Conservation (phyloP, 2,888 invertebrate species). For the Tromatobia lineatoria region DNA sequence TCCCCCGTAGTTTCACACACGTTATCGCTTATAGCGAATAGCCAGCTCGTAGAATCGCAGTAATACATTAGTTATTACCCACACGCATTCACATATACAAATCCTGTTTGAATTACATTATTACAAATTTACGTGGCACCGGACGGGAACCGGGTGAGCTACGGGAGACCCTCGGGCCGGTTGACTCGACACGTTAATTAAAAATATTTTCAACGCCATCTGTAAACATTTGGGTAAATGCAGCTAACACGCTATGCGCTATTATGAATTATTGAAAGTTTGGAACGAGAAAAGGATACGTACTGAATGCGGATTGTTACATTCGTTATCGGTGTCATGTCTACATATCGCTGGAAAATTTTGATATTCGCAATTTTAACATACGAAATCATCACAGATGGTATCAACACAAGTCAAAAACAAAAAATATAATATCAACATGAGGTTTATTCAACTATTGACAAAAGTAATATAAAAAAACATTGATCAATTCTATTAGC, state of each 20-base stretch:
- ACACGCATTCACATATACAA: slow-evolving; percentile 18
- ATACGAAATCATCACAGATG: no score
- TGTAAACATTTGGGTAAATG: slow-evolving; percentile 11
- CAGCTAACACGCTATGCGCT: background rate
- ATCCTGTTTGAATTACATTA: slow-evolving; percentile 38
- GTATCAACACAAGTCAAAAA: no score
- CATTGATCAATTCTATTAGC: no score
- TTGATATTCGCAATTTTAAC: no score
- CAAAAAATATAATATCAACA: no score
- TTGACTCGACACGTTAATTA: slow-evolving; percentile 6
- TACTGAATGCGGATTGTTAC: background rate
- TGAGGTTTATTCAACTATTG: no score
- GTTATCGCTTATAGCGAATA: slow-evolving; percentile 38
- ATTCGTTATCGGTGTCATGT: slow-evolving; percentile 17
- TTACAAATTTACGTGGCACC: slow-evolving; percentile 24
- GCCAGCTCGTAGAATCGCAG: slow-evolving; percentile 27
- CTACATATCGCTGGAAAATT: no score
- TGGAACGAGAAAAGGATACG: background rate
- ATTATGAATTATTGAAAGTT: slow-evolving; percentile 15
- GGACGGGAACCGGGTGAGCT: background rate
- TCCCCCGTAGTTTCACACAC: slow-evolving; percentile 39
- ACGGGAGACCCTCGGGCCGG: background rate
- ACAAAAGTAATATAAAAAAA: no score
- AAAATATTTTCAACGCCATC: slow-evolving; percentile 18
- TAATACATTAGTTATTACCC: slow-evolving; percentile 26